Evolutionary conservation across 2,888 invertebrate species (phyloP).

Genomic region (Habroteleia sp.): DNA sequence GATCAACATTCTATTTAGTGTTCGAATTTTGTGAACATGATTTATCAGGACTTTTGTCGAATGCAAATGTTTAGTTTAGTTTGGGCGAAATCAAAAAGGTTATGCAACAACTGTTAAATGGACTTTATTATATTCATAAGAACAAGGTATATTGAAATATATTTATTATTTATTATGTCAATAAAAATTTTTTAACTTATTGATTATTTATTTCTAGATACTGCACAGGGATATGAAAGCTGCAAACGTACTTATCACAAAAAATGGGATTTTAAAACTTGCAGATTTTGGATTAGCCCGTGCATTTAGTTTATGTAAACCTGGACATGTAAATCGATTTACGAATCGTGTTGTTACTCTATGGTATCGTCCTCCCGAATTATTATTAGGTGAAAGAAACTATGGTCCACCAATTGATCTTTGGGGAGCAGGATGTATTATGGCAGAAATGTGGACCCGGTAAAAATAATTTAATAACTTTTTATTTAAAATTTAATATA

Average conservation of each 20-base stretch:
- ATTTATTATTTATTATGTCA: background rate
- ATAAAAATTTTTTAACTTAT: background rate
- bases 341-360: constrained; percentile 99
- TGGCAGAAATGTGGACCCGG: constrained; percentile 86
- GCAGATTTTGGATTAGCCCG: constrained; percentile 99
- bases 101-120: constrained; percentile 92
- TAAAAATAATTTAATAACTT: constrained; percentile 3
- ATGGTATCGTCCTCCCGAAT: constrained; percentile 93
- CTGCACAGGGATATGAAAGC: constrained; percentile 99
- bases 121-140: constrained; percentile 97
- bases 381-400: constrained; percentile 91
- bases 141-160: constrained; percentile 85
- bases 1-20: constrained; percentile 96
- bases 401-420: constrained; percentile 99
- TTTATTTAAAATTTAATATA: too few species aligned
- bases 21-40: constrained; percentile 99
- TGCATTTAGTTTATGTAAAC: constrained; percentile 94
- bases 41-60: constrained; percentile 96
- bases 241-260: constrained; percentile 98
- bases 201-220: constrained; percentile 82
- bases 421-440: constrained; percentile 99
- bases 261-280: constrained; percentile 95
- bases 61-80: constrained; percentile 97
- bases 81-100: constrained; percentile 98
- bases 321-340: constrained; percentile 92